Percentiles rank a stretch among this genome's conserved stretches.
Conservation (phyloP, 92 coral and sea anemone genomes). For the Isaurus tuberculatus region DNA sequence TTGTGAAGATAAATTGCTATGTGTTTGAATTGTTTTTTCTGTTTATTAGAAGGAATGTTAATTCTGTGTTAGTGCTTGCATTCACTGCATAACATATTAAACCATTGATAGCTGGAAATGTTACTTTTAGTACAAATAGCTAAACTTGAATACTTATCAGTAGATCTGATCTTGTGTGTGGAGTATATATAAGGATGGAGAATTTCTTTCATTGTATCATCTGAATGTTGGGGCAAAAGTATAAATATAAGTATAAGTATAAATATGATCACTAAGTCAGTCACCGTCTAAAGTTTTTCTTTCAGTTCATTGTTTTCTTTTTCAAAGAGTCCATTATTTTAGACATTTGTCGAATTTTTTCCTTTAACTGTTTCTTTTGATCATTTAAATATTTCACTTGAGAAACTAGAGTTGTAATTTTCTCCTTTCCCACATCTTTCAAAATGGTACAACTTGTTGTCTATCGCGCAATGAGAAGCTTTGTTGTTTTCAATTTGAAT, state of each 20-base stretch:
- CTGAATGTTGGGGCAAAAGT: conserved; percentile 16
- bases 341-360: conserved; percentile 19
- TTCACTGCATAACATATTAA: conserved; percentile 25
- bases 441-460: conserved; percentile 31
- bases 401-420: background rate
- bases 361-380: conserved; percentile 28
- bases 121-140: conserved; percentile 47
- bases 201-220: conserved; percentile 13
- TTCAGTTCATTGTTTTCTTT: conserved; percentile 39
- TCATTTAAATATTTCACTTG: conserved; percentile 52
- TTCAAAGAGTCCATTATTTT: background rate
- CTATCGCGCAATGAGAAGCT: background rate
- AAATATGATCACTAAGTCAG: conserved; percentile 34
- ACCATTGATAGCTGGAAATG: conserved; percentile 35
- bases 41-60: conserved; percentile 22
- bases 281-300: conserved; percentile 21
- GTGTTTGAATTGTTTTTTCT: conserved; percentile 41
- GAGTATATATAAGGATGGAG: conserved; percentile 27
- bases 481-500: too few relatives aligned
- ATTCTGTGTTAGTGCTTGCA: background rate
- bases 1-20: conserved; percentile 34
- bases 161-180: conserved; percentile 42
- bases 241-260: too few relatives aligned
- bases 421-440: conserved; percentile 7
- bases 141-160: conserved; percentile 46